Evolutionary conservation across 2,888 invertebrate species (phyloP), one percentile per base, ranked within the genome.

Genomic region (Pecten maximus): DNA sequence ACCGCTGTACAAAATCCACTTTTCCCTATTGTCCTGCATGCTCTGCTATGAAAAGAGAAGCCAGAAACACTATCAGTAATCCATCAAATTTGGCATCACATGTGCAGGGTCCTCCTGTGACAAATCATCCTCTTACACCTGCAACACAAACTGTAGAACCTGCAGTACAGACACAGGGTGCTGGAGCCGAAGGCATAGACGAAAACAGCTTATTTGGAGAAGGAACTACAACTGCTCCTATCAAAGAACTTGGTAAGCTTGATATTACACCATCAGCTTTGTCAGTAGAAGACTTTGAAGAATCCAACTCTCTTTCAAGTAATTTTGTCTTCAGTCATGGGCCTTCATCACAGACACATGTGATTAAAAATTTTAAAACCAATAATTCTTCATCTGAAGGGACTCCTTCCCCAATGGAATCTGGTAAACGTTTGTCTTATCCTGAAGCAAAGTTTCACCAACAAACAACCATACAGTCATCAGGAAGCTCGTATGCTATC

Each of bases 1-100:
- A 89, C 88, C 40, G 44, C 60, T 91, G 92, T 44, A 92, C 93
- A 19, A 90, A 89, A 48, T 91, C 92, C 40, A 93, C 93, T 19
- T 91, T 48, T 48, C 93, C 93, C 0, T 92, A 91, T 88, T 93
- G 93, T 86, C 93, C n/a, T n/a, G 23, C 60, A 60, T 60, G 60
- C n/a, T 60, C 60, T 60, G 0, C 19, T 23, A 16, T 23, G 60
- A 16, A 23, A 60, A 23, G 23, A 2, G 60, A 8, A 60, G n/a
- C 6, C 6, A n/a, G n/a, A 19, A 60, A 60, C 60, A 4, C 60
- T 60, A 0, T n/a, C n/a, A n/a, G n/a, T n/a, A n/a, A n/a, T 6
- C 60, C 60, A 60, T n/a, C 60, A 60, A 60, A 60, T 2, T 8
- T 3, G 60, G n/a, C 60, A 60, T 60, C 60, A 60, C 23, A n/a